Percentiles rank a stretch among this genome's conserved stretches.
These are phyloP conservation scores for Pemphredon lugubris DNA, from an alignment of 2,888 invertebrate species.

Conservation along the genomic window DNA sequence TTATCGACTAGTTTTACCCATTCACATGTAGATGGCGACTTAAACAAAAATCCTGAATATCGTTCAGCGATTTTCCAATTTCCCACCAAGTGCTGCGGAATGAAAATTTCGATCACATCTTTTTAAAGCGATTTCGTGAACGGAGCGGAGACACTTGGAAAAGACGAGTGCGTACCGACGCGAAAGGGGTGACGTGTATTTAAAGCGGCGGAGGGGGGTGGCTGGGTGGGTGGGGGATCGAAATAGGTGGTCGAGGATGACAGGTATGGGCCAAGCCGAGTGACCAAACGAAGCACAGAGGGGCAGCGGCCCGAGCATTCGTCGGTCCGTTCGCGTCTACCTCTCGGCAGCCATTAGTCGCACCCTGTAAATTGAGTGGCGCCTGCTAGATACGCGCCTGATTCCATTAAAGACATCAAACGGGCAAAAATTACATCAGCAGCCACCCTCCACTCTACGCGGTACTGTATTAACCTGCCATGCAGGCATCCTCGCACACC, in stretches of 20 bases:
- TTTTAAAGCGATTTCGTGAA: too few species aligned
- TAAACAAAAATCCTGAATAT: too few species aligned
- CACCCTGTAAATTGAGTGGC: conserved; percentile 80
- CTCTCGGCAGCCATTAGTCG: conserved; percentile 79
- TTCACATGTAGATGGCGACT: too few species aligned
- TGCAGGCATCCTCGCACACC: conserved; percentile 62
- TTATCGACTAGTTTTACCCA: too few species aligned
- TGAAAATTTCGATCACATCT: background rate
- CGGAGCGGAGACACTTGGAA: background rate
- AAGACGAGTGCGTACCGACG: background rate
- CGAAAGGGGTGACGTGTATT: conserved; percentile 4
- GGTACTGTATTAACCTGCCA: conserved; percentile 71
- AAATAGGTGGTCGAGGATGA: conserved; percentile 23
- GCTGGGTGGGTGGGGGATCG: conserved; percentile 7
- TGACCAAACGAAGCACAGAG: conserved; percentile 54
- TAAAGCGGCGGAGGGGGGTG: conserved; percentile 12
- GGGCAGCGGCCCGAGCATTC: conserved; percentile 55
- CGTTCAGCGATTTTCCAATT: too few species aligned
- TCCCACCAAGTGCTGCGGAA: too few species aligned
- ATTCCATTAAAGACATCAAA: conserved; percentile 81
- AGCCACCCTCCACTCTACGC: conserved; percentile 74
- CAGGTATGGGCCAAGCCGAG: conserved; percentile 44
- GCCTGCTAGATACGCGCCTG: conserved; percentile 80
- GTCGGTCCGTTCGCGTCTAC: conserved; percentile 67
- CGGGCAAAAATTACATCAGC: conserved; percentile 80